Evolutionary conservation across 2,888 invertebrate genomes (phyloP), one percentile per base, ranked within the genome.

Genomic region (Penaeus monodon): DNA sequence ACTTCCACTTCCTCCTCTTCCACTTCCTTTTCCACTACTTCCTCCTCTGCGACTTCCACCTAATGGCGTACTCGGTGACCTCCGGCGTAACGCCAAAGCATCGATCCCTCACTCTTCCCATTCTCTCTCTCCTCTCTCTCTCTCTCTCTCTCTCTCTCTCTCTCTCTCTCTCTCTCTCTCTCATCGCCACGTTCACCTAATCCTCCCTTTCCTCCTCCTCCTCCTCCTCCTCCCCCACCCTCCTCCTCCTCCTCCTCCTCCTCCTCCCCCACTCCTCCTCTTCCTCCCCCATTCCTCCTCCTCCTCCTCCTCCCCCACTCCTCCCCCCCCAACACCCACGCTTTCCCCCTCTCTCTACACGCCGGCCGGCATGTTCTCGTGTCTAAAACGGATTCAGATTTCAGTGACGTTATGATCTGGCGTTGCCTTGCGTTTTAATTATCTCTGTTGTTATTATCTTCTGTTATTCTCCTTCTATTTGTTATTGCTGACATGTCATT

Each of bases 71-170:
- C 78, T 57, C 63, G 57, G 63, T 64, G 78, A 57, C 78, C 64
- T 64, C 63, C 64, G 27, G 22, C 63, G 63, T 78, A 78, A 44
- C 24, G n/a, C 27, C 33, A 24, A 24, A 33, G 24, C 24, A 33
- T 74, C 24, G 33, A 44, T 33, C 22, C 38, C 24, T 73, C 22
- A 38, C 38, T 22, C 38, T 24, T 22, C 57, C 10, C n/a, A 24
- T 76, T 49, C 63, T 24, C 63, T 57, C 27, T 68, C 68, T 68
- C 68, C 68, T 68, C 68, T 68, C 68, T 68, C 68, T 68, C 68
- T 68, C 65, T 8, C 29, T 27, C 64, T 33, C 10, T 14, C 20
- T n/a, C 57, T 12, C 14, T 12, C 22, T 44, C 8, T 4, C 57
- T 4, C 27, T n/a, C 57, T 65, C 33, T 24, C 38, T 24, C 49